A percentile compares a stretch with the other conserved stretches of the same genome.
Conservation (phyloP, 2,797 vertebrate genomes). For the Etheostoma nigrum region DNA sequence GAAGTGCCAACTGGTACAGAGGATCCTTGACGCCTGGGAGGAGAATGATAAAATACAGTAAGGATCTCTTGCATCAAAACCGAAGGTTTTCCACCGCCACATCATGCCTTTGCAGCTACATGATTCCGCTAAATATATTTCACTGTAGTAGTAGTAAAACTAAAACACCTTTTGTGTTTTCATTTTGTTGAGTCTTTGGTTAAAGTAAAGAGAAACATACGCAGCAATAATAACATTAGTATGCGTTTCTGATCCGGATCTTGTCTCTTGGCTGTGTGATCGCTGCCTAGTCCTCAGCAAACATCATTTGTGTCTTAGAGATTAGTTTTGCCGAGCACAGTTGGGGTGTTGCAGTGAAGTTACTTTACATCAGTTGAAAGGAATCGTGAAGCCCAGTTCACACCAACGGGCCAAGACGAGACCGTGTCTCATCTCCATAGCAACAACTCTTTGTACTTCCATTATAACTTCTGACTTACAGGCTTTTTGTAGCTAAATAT, state of each 20-base stretch:
- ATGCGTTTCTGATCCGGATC: background rate
- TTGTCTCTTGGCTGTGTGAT: background rate
- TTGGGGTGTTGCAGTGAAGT: background rate
- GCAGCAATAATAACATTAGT: background rate
- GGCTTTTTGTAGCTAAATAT: too few relatives aligned
- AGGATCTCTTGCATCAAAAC: constrained; percentile 63
- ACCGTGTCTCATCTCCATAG: too few relatives aligned
- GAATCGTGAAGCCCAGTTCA: background rate
- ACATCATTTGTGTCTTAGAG: background rate
- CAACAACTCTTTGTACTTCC: too few relatives aligned
- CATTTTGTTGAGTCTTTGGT: background rate
- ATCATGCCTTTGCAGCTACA: background rate
- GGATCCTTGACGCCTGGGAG: constrained; percentile 97
- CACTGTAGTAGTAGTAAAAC: too few relatives aligned
- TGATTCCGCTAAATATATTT: too few relatives aligned
- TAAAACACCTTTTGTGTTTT: background rate
- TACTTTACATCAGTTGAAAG: background rate
- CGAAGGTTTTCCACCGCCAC: background rate
- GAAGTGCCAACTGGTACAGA: constrained; percentile 94
- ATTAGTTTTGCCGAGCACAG: background rate
- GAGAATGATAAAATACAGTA: constrained; percentile 97
- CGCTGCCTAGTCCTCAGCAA: background rate
- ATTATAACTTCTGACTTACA: too few relatives aligned
- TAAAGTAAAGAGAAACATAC: background rate
- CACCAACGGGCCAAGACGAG: too few relatives aligned